These are phyloP conservation scores for Diglossa cyanea DNA, from an alignment of 2,797 vertebrate genomes.

Conservation along the genomic window DNA sequence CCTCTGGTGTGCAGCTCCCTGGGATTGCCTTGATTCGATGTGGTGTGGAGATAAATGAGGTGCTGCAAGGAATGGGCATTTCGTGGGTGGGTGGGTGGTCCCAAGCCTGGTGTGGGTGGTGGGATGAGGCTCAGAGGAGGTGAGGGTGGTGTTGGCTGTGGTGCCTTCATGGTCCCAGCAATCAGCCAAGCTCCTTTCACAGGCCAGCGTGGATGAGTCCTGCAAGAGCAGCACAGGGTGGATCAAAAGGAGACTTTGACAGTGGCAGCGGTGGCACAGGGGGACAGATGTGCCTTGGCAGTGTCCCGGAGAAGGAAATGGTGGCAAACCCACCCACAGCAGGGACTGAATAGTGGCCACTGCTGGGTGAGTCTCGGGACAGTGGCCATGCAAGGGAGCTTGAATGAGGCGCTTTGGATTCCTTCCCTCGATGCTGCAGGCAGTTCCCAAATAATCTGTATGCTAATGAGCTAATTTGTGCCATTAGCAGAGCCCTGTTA, in stretches of 20 bases:
- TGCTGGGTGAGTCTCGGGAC: not conserved
- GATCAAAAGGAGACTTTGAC: not conserved
- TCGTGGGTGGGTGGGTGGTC: not conserved
- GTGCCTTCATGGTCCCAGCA: not conserved
- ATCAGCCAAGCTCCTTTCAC: accelerated
- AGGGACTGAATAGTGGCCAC: accelerated
- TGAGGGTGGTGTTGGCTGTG: not conserved
- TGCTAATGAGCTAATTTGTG: slow-evolving; percentile 41
- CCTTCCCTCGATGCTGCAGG: not conserved
- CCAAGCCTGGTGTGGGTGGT: not conserved
- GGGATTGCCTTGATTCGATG: not conserved
- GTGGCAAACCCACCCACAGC: not conserved
- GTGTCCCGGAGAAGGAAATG: not conserved
- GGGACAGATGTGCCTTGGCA: not conserved
- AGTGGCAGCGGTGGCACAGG: accelerated
- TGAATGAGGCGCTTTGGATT: not conserved
- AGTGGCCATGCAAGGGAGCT: accelerated
- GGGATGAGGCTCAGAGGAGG: not conserved
- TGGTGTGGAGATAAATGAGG: not conserved
- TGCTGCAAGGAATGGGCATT: not conserved
- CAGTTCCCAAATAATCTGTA: not conserved
- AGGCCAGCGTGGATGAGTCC: not conserved
- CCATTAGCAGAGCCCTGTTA: slow-evolving; percentile 33
- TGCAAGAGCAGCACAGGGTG: not conserved
- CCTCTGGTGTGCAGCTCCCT: not conserved